Evolutionary conservation across 1,140 invertebrate genomes (phyloP), one percentile per base, ranked within the genome.

Genomic region (Hylyphantes graminicola): DNA sequence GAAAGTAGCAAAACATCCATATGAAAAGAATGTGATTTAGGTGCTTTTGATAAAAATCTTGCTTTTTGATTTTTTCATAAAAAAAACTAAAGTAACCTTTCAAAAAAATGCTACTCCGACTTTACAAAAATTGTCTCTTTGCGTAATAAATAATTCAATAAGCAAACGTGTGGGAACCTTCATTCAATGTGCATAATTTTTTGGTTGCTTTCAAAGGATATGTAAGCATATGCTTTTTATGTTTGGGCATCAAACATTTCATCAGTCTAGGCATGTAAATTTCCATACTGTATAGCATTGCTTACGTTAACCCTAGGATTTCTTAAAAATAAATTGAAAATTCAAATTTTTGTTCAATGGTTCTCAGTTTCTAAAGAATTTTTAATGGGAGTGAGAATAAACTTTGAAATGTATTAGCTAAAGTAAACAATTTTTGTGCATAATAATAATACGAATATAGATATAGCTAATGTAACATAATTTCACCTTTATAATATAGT

Each of bases 111-210:
- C 35, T 35, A 35, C 35, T n/a, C n/a, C 51, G 53, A 63, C 35
- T 73, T 73, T 81, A 50, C 15, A 63, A 73, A 81, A 73, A 81
- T n/a, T 80, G 77, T 81, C 78, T 73, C 55, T 81, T 72, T 17
- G 54, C 6, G 68, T 81, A 50, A 81, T 81, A 81, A 81, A 81
- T 81, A 73, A 81, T 81, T 81, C 79, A 81, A 73, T 81, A 81
- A 81, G 68, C 50, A 63, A 81, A 81, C 79, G 61, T 70, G 21
- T 53, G 19, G 53, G 17, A 48, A 81, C 57, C 63, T 81, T 19
- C n/a, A 81, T 65, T 59, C 54, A 54, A 73, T 35, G 67, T 81
- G 68, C 79, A 73, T 81, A 81, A 81, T 81, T 81, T 35, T 81
- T 73, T 81, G 67, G 72, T 65, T 15, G 35, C 74, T 76, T 76